Conservation (phyloP, 1,140 invertebrate genomes). For the Dendrolimus punctatus region DNA sequence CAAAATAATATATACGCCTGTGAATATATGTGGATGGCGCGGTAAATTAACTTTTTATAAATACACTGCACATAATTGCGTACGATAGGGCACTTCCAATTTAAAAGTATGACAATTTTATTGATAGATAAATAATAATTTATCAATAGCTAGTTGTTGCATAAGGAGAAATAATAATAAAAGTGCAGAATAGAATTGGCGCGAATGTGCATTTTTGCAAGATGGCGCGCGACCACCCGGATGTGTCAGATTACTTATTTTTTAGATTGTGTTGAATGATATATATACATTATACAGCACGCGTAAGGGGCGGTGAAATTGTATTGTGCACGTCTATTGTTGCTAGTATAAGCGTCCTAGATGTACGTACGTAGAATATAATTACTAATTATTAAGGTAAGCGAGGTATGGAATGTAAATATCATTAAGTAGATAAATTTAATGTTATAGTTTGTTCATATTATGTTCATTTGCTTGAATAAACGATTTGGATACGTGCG, state of each 20-base stretch:
- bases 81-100: constrained; percentile 19
- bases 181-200: constrained; percentile 49
- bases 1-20: too few species aligned
- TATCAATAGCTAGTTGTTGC: constrained; percentile 46
- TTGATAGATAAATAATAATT: constrained; percentile 20
- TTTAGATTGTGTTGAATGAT: constrained; percentile 18
- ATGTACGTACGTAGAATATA: constrained; percentile 46
- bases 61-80: too few species aligned
- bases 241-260: constrained; percentile 23
- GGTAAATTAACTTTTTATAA: too few species aligned
- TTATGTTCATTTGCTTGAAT: constrained; percentile 71
- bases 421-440: constrained; percentile 71
- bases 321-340: constrained; percentile 55
- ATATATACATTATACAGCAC: constrained; percentile 1
- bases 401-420: constrained; percentile 64
- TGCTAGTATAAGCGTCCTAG: constrained; percentile 47
- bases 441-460: constrained; percentile 72
- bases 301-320: constrained; percentile 9
- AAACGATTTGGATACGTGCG: constrained; percentile 67
- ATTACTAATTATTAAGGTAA: constrained; percentile 41
- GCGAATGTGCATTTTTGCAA: constrained; percentile 18
- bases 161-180: constrained; percentile 42
- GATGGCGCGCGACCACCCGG: constrained; percentile 8
- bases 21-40: too few species aligned
- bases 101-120: constrained; percentile 26